phyloP scores from a whole-genome alignment of 1,140 invertebrate species.

The Pararge aegeria region DNA sequence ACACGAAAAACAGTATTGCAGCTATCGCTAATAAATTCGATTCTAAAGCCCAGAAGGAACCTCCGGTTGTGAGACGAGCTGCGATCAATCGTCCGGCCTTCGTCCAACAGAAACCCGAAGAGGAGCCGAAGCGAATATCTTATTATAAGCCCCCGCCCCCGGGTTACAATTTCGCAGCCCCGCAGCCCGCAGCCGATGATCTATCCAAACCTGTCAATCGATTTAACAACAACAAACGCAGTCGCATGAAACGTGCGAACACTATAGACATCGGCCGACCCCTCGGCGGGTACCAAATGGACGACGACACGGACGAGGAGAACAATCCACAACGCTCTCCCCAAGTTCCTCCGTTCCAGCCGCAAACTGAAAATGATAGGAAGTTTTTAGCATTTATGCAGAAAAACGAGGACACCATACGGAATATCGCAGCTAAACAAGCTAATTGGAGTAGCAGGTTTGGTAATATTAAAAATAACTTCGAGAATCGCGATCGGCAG shows the following conservation, averaged over 20 bases:
- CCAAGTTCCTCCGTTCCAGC: constrained; percentile 84
- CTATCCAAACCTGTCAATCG: constrained; percentile 73
- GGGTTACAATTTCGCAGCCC: constrained; percentile 67
- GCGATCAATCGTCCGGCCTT: constrained; percentile 30
- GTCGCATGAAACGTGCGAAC: constrained; percentile 91
- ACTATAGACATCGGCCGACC: constrained; percentile 93
- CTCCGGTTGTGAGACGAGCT: constrained; percentile 53
- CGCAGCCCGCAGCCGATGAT: constrained; percentile 58
- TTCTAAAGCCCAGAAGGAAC: constrained; percentile 42
- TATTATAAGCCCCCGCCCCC: constrained; percentile 62
- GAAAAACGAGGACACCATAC: constrained; percentile 82
- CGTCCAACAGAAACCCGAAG: constrained; percentile 37
- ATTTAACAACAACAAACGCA: constrained; percentile 84
- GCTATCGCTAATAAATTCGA: constrained; percentile 69
- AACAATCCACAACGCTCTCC: constrained; percentile 41
- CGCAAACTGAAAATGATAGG: constrained; percentile 90
- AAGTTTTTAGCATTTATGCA: constrained; percentile 92
- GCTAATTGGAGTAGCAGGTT: constrained; percentile 89
- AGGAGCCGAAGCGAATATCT: constrained; percentile 48
- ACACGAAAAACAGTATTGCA: constrained; percentile 58
- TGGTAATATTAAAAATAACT: constrained; percentile 91
- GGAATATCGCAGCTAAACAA: constrained; percentile 48
- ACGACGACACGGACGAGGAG: constrained; percentile 76
- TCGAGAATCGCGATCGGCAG: constrained; percentile 80
- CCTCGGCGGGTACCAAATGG: constrained; percentile 75